phyloP scores from a whole-genome alignment of 2,888 invertebrate genomes.

The Diarsia mendica region DNA sequence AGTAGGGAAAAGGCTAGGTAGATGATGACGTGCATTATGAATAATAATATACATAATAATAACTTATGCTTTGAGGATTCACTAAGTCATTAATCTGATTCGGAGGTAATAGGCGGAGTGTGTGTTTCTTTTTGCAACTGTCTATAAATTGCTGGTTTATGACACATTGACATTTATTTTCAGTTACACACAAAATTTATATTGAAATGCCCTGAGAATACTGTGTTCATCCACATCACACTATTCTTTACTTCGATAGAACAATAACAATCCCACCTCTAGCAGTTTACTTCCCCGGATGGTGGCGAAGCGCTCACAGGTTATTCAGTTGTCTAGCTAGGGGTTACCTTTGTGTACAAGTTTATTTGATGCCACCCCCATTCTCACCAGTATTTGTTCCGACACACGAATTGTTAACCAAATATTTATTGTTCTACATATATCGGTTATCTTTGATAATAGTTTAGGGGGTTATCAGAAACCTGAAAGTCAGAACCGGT shows the following conservation, averaged over 20 bases:
- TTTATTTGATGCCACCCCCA: slow-evolving; percentile 28
- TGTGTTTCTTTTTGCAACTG: not conserved
- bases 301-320: not conserved
- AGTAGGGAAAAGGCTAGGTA: too few relatives aligned
- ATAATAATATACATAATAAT: not conserved
- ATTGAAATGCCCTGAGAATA: not conserved
- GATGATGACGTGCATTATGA: not conserved
- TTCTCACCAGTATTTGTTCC: slow-evolving; percentile 18
- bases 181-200: not conserved
- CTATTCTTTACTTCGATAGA: not conserved
- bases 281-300: slow-evolving; percentile 22
- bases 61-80: not conserved
- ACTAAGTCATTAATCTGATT: not conserved
- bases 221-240: not conserved
- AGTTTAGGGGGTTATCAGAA: not conserved
- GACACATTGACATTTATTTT: too few relatives aligned
- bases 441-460: not conserved
- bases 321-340: slow-evolving; percentile 13
- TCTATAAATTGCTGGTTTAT: not conserved
- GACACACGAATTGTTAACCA: slow-evolving; percentile 34
- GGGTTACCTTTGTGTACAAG: slow-evolving; percentile 33
- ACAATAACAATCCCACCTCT: not conserved
- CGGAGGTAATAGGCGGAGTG: not conserved
- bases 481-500: not conserved
- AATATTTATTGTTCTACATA: slow-evolving; percentile 38